Conservation (phyloP, 1,140 invertebrate species). For the Conus ventricosus region DNA sequence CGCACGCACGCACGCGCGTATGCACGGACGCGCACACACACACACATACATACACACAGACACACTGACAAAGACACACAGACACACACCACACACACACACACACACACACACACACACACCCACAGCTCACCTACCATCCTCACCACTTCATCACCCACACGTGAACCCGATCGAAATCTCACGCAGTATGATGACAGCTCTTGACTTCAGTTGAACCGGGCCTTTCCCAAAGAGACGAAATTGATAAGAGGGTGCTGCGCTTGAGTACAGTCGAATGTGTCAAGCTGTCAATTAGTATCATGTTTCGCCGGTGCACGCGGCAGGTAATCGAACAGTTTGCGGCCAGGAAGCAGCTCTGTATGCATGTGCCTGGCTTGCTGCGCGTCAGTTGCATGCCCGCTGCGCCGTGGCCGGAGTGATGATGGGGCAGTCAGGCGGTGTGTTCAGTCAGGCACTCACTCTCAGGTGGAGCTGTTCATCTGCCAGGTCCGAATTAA, state of each 20-base stretch:
- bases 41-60: neutral
- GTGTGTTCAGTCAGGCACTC: no score
- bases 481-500: no score
- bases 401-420: no score
- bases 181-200: neutral
- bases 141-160: neutral
- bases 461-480: no score
- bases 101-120: no score
- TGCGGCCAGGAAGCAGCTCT: no score
- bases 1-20: neutral
- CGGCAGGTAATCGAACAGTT: neutral
- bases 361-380: no score
- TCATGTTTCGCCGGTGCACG: slow-evolving; percentile 1
- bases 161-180: neutral
- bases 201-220: no score
- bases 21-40: neutral
- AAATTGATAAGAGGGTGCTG: neutral
- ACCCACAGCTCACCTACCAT: neutral
- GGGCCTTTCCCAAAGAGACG: neutral
- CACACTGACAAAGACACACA: no score
- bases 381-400: no score
- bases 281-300: slow-evolving; percentile 16
- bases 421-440: no score
- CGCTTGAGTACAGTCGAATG: neutral
- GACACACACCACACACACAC: no score